Conservation (phyloP, 2,113 vertebrate genomes). For the Psophia crepitans region DNA sequence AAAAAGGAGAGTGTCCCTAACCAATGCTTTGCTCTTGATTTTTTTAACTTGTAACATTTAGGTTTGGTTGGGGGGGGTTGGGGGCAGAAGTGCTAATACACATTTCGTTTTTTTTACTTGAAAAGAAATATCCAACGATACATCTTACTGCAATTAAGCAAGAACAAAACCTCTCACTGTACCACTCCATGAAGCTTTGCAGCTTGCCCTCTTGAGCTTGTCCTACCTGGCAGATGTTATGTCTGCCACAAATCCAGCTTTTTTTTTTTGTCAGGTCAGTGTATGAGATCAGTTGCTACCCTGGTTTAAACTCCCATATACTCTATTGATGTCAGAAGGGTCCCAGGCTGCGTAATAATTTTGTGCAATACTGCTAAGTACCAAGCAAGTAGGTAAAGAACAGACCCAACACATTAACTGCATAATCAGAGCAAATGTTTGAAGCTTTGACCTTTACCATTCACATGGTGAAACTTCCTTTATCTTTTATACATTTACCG, state of each 20-base stretch:
- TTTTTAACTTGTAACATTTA: background rate
- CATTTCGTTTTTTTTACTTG: background rate
- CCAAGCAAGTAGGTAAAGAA: background rate
- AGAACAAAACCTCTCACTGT: background rate
- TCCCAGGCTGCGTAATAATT: background rate
- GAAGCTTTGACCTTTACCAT: background rate
- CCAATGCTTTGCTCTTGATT: background rate
- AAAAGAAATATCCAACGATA: background rate
- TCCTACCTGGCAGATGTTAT: background rate
- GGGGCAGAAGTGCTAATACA: background rate
- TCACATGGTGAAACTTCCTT: background rate
- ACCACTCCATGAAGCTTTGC: background rate
- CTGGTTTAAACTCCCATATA: background rate
- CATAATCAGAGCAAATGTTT: background rate
- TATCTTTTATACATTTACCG: background rate
- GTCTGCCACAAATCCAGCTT: background rate
- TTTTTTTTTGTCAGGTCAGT: background rate
- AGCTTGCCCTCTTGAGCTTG: background rate
- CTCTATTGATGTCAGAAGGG: background rate
- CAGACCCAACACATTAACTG: background rate
- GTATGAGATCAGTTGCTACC: background rate
- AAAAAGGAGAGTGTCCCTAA: background rate
- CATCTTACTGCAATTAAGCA: background rate
- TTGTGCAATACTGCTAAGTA: background rate
- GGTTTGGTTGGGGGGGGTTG: background rate